Conservation (phyloP, 2,113 vertebrate genomes). For the Gambusia holbrooki region DNA sequence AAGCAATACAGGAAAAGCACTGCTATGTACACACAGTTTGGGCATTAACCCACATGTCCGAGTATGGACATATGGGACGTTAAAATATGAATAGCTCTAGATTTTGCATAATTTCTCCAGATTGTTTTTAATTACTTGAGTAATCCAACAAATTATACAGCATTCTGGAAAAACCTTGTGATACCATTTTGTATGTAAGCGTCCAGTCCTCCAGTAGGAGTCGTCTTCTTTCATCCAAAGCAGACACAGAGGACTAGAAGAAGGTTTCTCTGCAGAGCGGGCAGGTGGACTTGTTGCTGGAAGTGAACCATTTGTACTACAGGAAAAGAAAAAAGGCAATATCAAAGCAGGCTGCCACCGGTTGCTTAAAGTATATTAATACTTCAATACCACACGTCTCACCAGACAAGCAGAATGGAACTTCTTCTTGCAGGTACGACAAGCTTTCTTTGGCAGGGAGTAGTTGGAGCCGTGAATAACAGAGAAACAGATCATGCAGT, state of each 20-base stretch:
- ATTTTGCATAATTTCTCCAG: not conserved
- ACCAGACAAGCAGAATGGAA: conserved; percentile 98
- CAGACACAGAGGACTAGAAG: conserved; percentile 5
- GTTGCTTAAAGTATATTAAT: not conserved
- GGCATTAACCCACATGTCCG: not conserved
- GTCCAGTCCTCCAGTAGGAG: not conserved
- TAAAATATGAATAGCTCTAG: not conserved
- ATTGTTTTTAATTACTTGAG: conserved; percentile 1
- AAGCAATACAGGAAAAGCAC: not conserved
- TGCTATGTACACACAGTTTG: conserved; percentile 16
- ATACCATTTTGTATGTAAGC: not conserved
- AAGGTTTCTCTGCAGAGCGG: conserved; percentile 88
- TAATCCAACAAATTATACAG: not conserved
- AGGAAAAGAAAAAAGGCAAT: conserved; percentile 11
- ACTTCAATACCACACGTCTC: conserved; percentile 59
- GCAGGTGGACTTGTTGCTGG: conserved; percentile 98
- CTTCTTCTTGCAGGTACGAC: conserved; percentile 97
- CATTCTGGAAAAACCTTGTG: not conserved
- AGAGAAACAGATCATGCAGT: conserved; percentile 99
- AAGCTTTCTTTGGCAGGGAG: conserved; percentile 97
- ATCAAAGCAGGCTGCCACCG: not conserved
- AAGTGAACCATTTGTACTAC: conserved; percentile 99
- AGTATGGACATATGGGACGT: not conserved
- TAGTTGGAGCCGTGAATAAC: conserved; percentile 99
- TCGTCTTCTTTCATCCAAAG: not conserved